phyloP scores from a whole-genome alignment of 1,140 invertebrate species.

The Lordiphosa stackelbergi region DNA sequence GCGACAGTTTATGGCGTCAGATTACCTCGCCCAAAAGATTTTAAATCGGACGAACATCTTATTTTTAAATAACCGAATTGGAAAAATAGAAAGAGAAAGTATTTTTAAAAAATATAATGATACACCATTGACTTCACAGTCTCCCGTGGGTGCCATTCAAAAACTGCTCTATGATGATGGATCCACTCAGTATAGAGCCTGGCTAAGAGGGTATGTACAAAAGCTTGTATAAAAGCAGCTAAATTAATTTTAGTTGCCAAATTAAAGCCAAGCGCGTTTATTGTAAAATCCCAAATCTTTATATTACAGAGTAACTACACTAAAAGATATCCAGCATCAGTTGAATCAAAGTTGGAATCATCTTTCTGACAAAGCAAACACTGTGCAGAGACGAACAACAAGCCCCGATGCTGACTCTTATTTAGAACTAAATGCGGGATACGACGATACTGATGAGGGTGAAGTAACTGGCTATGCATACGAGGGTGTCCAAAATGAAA shows the following conservation, averaged over 20 bases:
- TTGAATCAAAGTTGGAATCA: slow-evolving; percentile 7
- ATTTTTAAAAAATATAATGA: slow-evolving; percentile 1
- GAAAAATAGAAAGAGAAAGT: slow-evolving; percentile 10
- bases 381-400: slow-evolving; percentile 3
- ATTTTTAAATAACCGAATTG: slow-evolving; percentile 15
- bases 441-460: slow-evolving; percentile 47
- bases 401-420: not conserved
- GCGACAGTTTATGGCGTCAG: slow-evolving; percentile 39
- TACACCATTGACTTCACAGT: not conserved
- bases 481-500: slow-evolving; percentile 10
- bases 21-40: slow-evolving; percentile 35
- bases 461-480: slow-evolving; percentile 61
- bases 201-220: slow-evolving; percentile 33
- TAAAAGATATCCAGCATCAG: slow-evolving; percentile 40
- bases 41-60: slow-evolving; percentile 9
- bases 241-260: not conserved
- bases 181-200: slow-evolving; percentile 32
- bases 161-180: slow-evolving; percentile 38
- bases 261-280: not conserved
- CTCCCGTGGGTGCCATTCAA: not conserved
- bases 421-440: not conserved
- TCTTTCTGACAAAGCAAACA: not conserved
- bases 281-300: not conserved
- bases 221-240: not conserved
- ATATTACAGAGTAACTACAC: slow-evolving; percentile 30